Evolutionary conservation across 2,113 vertebrate genomes (phyloP), one percentile per base, ranked within the genome.

Genomic region (Aegypius monachus): DNA sequence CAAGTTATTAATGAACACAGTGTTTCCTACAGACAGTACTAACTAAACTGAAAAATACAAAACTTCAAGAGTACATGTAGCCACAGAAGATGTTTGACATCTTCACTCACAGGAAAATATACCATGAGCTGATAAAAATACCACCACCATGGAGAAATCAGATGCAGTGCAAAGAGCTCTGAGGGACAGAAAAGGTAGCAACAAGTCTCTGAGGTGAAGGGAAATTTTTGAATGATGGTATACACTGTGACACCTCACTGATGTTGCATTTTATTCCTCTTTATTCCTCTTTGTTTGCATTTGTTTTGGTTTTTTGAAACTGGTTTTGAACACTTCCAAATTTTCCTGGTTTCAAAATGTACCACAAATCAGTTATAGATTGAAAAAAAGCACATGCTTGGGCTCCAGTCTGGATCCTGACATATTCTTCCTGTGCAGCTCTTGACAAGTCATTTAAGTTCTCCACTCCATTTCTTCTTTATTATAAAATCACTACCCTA

Each of bases 191-290:
- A 67, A 86, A 88, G 10, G n/a, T 18, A 59, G 15, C 26, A 75
- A 72, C 22, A 45, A 72, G 42, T 20, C 25, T 53, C 27, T 63
- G 71, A 88, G 19, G 61, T 32, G 38, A 90, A 32, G 27, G 34
- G 43, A 53, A 68, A 43, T 56, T 81, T 25, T 73, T 36, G 53
- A 80, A 83, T n/a, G 22, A 55, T 29, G 20, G 32, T 59, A 56
- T 15, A 45, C 12, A 34, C 23, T 0, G 0, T 25, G 10, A 89
- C 91, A 53, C 8, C 9, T 43, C 75, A 58, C 1, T 1, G 56
- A 27, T 1, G 3, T 2, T 68, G 38, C 22, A 67, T 53, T 82
- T 75, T 66, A 34, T 53, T 75, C 32, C 14, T 53, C 19, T 80
- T 74, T 68, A 32, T 52, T 79, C 34, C 13, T 55, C 17, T 77